A percentile compares a stretch with the other conserved stretches of the same genome.
Evolutionary conservation across 35 echinoderm and acorn worm species (phyloP).

Genomic region (Nesometra sesokonis): DNA sequence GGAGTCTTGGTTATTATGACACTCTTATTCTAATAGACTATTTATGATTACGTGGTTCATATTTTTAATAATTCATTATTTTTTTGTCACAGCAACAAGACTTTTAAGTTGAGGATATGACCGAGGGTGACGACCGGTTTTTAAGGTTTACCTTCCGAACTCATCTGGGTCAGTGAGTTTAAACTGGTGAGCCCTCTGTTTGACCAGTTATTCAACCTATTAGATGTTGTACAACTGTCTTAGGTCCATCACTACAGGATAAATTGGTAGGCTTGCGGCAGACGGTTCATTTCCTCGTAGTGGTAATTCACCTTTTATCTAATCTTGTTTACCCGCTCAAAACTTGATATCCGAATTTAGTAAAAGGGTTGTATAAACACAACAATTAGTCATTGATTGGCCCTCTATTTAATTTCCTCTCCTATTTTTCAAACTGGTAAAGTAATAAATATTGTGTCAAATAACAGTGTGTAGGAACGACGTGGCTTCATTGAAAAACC

Average conservation of each 20-base stretch:
- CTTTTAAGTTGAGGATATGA: not conserved
- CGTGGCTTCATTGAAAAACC: not conserved
- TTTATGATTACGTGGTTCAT: not conserved
- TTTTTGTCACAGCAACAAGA: not conserved
- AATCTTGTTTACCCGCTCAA: not conserved
- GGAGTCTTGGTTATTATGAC: not conserved
- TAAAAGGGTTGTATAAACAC: not conserved
- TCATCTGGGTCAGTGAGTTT: not conserved
- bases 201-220: not conserved
- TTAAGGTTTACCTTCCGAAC: not conserved
- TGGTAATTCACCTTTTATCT: not conserved
- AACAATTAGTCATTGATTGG: not conserved
- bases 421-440: not conserved
- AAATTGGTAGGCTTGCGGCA: not conserved
- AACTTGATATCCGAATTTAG: not conserved
- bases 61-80: not conserved
- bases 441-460: constrained; percentile 1
- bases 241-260: not conserved
- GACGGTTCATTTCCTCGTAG: not conserved
- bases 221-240: not conserved
- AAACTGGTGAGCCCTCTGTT: not conserved
- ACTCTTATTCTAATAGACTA: not conserved
- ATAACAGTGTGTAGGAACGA: not conserved
- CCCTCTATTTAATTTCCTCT: not conserved
- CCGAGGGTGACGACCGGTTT: not conserved